Conservation (phyloP, 2,113 vertebrate genomes). For the Hyperoodon ampullatus region DNA sequence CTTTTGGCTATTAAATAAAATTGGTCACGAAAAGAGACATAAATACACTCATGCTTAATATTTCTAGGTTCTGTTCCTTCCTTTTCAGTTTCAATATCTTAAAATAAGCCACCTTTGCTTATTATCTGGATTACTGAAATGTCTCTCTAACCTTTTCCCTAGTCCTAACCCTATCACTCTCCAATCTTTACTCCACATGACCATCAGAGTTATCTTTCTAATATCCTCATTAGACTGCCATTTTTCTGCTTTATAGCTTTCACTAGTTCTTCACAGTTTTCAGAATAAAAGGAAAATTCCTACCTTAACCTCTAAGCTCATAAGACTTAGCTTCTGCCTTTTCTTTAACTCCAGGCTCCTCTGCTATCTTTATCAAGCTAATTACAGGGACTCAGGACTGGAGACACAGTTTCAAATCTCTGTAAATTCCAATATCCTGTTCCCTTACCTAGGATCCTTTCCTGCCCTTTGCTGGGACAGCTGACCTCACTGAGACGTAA, state of each 20-base stretch:
- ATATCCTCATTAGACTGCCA: not conserved
- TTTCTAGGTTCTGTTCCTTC: not conserved
- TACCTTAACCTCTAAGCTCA: not conserved
- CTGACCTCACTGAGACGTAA: not conserved
- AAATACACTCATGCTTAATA: not conserved
- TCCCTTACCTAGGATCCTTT: not conserved
- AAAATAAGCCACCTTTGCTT: conserved; percentile 11
- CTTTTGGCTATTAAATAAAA: conserved; percentile 38
- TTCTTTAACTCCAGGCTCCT: not conserved
- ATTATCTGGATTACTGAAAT: not conserved
- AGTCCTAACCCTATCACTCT: not conserved
- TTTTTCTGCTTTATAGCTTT: not conserved
- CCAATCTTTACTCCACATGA: not conserved
- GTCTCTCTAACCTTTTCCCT: not conserved
- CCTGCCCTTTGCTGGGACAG: not conserved
- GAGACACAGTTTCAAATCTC: not conserved
- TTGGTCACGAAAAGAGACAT: not conserved
- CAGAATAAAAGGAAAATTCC: not conserved
- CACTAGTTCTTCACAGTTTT: not conserved
- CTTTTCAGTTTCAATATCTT: not conserved
- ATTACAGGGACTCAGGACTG: not conserved
- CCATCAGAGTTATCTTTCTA: not conserved
- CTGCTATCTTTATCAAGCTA: not conserved
- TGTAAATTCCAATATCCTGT: not conserved
- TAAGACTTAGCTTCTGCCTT: not conserved